Base-by-base conservation (phyloP, 2,888 invertebrate species). In the Ditylenchus weischeri region DNA sequence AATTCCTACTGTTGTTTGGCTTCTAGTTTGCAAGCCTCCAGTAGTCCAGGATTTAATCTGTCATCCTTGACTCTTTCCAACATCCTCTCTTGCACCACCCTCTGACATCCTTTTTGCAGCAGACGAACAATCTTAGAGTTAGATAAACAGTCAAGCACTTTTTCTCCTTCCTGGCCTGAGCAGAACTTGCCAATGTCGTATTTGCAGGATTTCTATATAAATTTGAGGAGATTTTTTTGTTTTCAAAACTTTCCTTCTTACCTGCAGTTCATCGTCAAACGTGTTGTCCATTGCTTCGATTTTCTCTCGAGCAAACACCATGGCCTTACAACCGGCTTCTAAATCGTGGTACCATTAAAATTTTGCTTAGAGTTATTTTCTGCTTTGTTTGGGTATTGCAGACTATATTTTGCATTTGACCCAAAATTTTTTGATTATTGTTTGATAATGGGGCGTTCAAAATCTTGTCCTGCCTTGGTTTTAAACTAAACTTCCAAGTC, bases 31-130 rank as follows among this genome's bases (percentile, higher is more conserved):
- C 96, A 96, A 65, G 91, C 88, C 64, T 89, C 88, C 69, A 90
- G 88, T 47, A 96, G 86, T 57, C 91, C 85, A 1, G 93, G 93
- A 86, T 95, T 92, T 68, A 94, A 86, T 78, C 91, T 89, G 82
- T 92, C 90, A 84, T 96, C 92, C 47, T 74, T 65, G 8, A 78
- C 76, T 11, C 76, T 72, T 62, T 83, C 83, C n/a, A 72, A 70
- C 79, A 82, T 75, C 11, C 83, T 69, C 64, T 75, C 76, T 59
- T 75, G 65, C 13, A 78, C 77, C 19, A 78, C 63, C 58, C 71
- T 70, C 66, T 76, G 77, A 67, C 81, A 81, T 19, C 70, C 73
- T 38, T 73, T 59, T 61, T 79, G 78, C 21, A 81, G 72, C 13
- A 78, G 68, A 29, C 81, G 73, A 19, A 79, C 74, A 38, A 81